Evolutionary conservation across 2,888 invertebrate species (phyloP).

Genomic region (Tachystola acroxantha): DNA sequence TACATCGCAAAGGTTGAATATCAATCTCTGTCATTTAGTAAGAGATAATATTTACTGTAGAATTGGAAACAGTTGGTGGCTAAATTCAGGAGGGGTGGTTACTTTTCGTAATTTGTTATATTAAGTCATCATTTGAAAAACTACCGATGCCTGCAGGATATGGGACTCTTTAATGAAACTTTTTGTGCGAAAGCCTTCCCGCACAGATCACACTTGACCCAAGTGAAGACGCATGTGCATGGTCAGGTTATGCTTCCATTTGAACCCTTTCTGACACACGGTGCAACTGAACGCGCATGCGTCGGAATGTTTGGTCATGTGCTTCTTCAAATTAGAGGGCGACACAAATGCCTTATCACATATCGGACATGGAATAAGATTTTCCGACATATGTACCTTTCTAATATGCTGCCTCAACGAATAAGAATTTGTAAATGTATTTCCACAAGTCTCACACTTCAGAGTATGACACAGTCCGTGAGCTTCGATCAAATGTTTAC

Average conservation of each 20-base stretch:
- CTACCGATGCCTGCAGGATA: conserved; percentile 39
- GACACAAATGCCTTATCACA: conserved; percentile 27
- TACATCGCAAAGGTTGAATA: too few species aligned
- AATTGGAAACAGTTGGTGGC: too few species aligned
- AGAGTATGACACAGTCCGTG: conserved; percentile 14
- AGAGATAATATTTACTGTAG: too few species aligned
- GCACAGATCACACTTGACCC: conserved; percentile 21
- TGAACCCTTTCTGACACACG: conserved; percentile 44
- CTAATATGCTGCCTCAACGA: background rate
- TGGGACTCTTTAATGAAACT: conserved; percentile 28
- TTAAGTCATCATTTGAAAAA: too few species aligned
- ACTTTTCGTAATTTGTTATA: too few species aligned
- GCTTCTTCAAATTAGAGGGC: conserved; percentile 37
- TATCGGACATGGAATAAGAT: conserved; percentile 21
- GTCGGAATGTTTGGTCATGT: conserved; percentile 54
- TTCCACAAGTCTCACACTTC: conserved; percentile 44
- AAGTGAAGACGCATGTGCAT: conserved; percentile 30
- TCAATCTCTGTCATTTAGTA: too few species aligned
- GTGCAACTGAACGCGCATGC: conserved; percentile 53
- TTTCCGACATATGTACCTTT: conserved; percentile 25
- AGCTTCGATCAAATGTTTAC: conserved; percentile 40
- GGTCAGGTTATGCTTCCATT: conserved; percentile 34
- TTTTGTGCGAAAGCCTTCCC: conserved; percentile 29
- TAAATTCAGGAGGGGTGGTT: too few species aligned
- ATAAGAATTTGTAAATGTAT: conserved; percentile 9